phyloP scores from a whole-genome alignment of 2,113 vertebrate species.

The Menidia beryllina region DNA sequence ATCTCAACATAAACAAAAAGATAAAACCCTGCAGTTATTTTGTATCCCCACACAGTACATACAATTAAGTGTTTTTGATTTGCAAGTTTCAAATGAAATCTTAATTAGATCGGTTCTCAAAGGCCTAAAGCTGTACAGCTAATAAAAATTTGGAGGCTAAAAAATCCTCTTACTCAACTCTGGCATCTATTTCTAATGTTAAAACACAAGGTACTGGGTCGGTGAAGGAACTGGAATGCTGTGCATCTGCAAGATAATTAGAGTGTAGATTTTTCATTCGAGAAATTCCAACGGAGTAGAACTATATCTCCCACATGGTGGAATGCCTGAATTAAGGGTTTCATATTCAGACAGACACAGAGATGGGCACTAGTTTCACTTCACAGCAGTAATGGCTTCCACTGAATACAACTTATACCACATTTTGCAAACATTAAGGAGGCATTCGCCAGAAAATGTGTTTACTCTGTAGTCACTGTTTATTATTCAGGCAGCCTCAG shows the following conservation, averaged over 20 bases:
- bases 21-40: background rate
- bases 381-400: constrained; percentile 11
- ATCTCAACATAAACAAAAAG: constrained; percentile 8
- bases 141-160: constrained; percentile 18
- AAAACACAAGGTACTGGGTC: constrained; percentile 18
- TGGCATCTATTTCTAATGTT: constrained; percentile 20
- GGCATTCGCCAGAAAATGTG: constrained; percentile 12
- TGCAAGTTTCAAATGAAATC: constrained; percentile 14
- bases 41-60: background rate
- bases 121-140: constrained; percentile 20
- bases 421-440: constrained; percentile 20
- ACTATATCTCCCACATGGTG: constrained; percentile 14
- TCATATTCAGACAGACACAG: constrained; percentile 23
- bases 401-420: constrained; percentile 21
- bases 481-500: constrained; percentile 16
- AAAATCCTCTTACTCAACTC: constrained; percentile 4
- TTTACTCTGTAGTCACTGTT: constrained; percentile 20
- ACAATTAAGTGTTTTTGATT: background rate
- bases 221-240: constrained; percentile 32
- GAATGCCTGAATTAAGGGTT: constrained; percentile 43
- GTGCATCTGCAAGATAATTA: constrained; percentile 34
- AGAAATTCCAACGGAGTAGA: constrained; percentile 17
- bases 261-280: constrained; percentile 10
- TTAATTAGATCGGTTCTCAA: constrained; percentile 3
- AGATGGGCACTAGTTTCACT: background rate